Conservation (phyloP, 2,888 invertebrate species). For the Galeruca laticollis region DNA sequence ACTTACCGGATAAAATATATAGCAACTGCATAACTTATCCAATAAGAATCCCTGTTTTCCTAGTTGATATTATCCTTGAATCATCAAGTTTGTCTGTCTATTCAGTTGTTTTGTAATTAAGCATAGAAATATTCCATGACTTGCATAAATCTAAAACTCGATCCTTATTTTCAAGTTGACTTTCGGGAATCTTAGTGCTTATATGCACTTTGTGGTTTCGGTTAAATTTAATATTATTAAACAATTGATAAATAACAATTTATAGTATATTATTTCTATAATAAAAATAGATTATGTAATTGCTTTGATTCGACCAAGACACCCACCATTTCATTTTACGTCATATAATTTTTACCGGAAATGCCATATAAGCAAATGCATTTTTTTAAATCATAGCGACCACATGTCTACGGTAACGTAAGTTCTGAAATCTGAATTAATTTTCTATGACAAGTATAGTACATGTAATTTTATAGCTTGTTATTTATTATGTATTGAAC, state of each 20-base stretch:
- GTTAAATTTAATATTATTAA: neutral
- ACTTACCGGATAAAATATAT: neutral
- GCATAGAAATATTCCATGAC: neutral
- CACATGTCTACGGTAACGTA: neutral
- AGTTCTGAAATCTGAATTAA: neutral
- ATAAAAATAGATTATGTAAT: constrained; percentile 12
- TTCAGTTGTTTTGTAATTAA: neutral
- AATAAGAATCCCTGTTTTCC: constrained; percentile 1
- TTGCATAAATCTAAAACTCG: neutral
- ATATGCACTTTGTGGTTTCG: neutral
- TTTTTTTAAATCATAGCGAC: neutral
- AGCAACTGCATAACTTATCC: neutral
- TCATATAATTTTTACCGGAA: constrained; percentile 16
- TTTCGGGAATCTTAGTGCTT: constrained; percentile 14
- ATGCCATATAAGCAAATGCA: constrained; percentile 11
- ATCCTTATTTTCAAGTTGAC: constrained; percentile 14
- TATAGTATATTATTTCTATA: neutral
- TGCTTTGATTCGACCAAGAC: neutral
- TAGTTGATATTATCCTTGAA: neutral
- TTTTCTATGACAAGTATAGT: neutral
- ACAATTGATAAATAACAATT: neutral
- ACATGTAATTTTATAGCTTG: neutral
- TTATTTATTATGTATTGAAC: neutral
- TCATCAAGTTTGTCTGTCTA: neutral
- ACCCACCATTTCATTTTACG: constrained; percentile 13